Conservation (phyloP, 2,113 vertebrate genomes). For the Clarias magur region DNA sequence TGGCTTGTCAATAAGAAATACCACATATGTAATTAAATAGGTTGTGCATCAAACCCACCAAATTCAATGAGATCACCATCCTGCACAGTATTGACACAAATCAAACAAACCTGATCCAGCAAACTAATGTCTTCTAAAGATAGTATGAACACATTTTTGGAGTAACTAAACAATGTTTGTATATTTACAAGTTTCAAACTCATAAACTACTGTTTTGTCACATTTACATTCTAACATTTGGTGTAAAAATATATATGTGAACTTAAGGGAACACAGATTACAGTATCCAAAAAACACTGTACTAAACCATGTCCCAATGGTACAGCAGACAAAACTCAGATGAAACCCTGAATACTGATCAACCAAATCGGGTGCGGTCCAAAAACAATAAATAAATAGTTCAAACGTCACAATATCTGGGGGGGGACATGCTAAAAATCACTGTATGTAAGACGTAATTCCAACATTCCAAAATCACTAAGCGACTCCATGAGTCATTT, state of each 20-base stretch:
- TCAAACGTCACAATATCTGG: background rate
- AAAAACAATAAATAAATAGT: background rate
- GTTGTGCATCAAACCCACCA: background rate
- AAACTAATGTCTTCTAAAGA: background rate
- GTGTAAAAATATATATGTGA: background rate
- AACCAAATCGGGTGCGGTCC: background rate
- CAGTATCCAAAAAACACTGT: background rate
- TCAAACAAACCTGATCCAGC: constrained; percentile 17
- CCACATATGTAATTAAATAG: background rate
- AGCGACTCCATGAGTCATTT: background rate
- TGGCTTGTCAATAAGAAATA: background rate
- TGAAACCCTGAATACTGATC: background rate
- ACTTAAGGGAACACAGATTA: background rate
- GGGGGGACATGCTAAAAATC: background rate
- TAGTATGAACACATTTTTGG: background rate
- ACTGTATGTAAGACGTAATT: background rate
- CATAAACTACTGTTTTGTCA: background rate
- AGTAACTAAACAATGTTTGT: background rate
- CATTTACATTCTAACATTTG: background rate
- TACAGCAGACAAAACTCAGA: background rate
- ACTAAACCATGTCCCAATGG: background rate
- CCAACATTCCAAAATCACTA: background rate
- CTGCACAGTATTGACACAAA: background rate
- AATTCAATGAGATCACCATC: background rate
- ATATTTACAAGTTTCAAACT: background rate